Conservation (phyloP, 1,140 invertebrate genomes). For the Hormaphis cornu region DNA sequence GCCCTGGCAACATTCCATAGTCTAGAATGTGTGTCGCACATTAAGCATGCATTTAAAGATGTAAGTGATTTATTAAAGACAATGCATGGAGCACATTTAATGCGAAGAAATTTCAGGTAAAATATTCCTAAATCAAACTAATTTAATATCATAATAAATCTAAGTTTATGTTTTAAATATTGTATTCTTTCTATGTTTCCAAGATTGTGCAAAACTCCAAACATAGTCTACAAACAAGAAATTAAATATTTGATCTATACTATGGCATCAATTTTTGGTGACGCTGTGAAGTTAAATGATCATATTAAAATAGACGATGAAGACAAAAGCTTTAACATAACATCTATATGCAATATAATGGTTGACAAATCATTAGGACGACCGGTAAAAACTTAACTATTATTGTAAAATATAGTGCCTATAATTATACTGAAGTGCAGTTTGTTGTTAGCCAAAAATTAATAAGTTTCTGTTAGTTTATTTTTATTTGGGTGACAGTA, state of each 20-base stretch:
- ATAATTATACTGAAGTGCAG: too few relatives aligned
- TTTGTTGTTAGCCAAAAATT: too few relatives aligned
- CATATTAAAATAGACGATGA: slow-evolving; percentile 50
- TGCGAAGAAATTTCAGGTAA: slow-evolving; percentile 10
- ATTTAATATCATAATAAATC: not conserved
- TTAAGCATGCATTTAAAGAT: slow-evolving; percentile 55
- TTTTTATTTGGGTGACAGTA: too few relatives aligned
- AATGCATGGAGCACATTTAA: not conserved
- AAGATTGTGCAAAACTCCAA: too few relatives aligned
- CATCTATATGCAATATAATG: slow-evolving; percentile 67
- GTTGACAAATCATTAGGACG: slow-evolving; percentile 44
- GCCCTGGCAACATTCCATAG: slow-evolving; percentile 55
- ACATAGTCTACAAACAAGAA: too few relatives aligned
- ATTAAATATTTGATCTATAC: too few relatives aligned
- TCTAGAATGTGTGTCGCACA: slow-evolving; percentile 52
- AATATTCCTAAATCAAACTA: not conserved
- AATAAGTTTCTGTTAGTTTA: too few relatives aligned
- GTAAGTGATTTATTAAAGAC: slow-evolving; percentile 43
- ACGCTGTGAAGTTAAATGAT: slow-evolving; percentile 80
- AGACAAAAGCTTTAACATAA: too few relatives aligned
- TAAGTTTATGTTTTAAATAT: too few relatives aligned
- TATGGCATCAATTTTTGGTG: slow-evolving; percentile 55
- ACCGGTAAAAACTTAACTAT: too few relatives aligned
- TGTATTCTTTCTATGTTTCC: too few relatives aligned
- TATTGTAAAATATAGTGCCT: too few relatives aligned